Base-by-base conservation (phyloP, 2,797 vertebrate genomes). In the Xenopus petersii region DNA sequence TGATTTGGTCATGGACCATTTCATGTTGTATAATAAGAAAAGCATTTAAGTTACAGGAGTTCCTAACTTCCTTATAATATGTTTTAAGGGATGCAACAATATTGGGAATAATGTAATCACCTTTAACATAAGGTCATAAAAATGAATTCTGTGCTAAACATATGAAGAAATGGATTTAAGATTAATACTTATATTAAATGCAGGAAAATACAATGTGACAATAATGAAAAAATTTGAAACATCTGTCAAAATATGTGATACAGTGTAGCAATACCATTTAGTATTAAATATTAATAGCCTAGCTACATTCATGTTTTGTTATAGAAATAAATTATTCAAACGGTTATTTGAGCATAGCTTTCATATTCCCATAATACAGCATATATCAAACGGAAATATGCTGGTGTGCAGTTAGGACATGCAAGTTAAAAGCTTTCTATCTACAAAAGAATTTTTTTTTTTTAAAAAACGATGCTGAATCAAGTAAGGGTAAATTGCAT, bases 291-390 rank as follows among this genome's bases (percentile, higher is more conserved):
- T 74, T 73, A 61, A 79, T 70, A 47, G 68, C 67, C 49, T 69
- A 66, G 42, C 59, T 64, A 51, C 67, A 70, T 70, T 68, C 71
- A 70, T 65, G 71, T 65, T 46, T 74, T 55, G 71, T 74, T 70
- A 73, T 65, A 79, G 26, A 69, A 79, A 79, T 79, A 74, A 73
- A 79, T 79, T 65, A 79, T 79, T 79, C 71, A 79, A 64, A 36
- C 10, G 24, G 61, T 79, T 70, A 79, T 74, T 70, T 74, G 61
- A 74, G 58, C 59, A 56, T n/a, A 60, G 67, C 36, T 49, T 77
- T 73, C 24, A 56, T 72, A 54, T 55, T 55, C 48, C 36, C n/a
- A 58, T 64, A 73, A 78, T 63, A 64, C 65, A 64, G 64, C 66
- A 47, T 61, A 70, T 65, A 70, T 70, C 30, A 73, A 49, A 60